Conservation (phyloP, 2,113 vertebrate genomes). For the Poeciliopsis turrubarensis region DNA sequence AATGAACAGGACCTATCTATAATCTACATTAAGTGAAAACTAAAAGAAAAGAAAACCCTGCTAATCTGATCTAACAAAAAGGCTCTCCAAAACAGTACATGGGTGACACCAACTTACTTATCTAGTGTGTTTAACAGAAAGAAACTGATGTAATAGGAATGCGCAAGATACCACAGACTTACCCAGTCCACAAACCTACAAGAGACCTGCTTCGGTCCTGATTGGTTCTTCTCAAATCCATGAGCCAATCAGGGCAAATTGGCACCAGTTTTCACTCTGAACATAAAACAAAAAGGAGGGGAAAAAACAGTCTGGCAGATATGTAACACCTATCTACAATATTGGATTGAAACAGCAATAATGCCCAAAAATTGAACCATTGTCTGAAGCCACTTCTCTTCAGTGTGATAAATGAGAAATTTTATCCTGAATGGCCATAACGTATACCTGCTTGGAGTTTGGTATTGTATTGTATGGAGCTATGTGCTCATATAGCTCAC, state of each 20-base stretch:
- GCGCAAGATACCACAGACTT: not conserved
- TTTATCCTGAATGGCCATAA: constrained; percentile 1
- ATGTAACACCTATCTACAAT: not conserved
- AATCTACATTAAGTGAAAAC: not conserved
- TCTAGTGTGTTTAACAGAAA: not conserved
- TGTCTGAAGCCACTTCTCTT: not conserved
- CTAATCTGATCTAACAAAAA: not conserved
- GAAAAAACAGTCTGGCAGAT: too few relatives aligned
- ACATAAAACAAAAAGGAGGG: too few relatives aligned
- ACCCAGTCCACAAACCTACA: not conserved
- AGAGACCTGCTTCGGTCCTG: too few relatives aligned
- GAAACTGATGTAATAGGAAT: not conserved
- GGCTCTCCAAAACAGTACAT: not conserved
- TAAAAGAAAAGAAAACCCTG: not conserved
- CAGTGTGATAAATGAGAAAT: constrained; percentile 10
- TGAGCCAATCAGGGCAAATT: too few relatives aligned
- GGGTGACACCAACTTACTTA: not conserved
- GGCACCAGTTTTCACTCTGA: too few relatives aligned
- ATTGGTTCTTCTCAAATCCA: too few relatives aligned
- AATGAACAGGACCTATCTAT: not conserved
- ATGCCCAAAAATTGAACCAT: constrained; percentile 1
- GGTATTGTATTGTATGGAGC: not conserved
- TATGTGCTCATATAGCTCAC: not conserved
- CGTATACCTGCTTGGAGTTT: not conserved
- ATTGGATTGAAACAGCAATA: not conserved